Evolutionary conservation across 1,140 invertebrate species (phyloP), one percentile per base, ranked within the genome.

Genomic region (Orchesella cincta): DNA sequence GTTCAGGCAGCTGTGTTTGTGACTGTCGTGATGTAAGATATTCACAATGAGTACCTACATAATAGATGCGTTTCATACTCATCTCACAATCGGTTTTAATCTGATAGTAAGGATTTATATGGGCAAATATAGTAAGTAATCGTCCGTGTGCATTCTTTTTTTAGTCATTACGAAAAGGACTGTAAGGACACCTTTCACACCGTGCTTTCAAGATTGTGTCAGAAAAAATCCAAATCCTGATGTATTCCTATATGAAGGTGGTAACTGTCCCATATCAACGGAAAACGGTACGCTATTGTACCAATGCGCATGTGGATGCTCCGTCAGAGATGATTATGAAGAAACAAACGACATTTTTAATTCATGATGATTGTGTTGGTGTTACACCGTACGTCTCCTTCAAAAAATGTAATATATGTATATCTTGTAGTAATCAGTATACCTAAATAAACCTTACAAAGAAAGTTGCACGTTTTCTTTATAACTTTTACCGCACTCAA

Each of bases 11-110:
- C 62, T 81, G 80, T 51, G 35, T 81, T 28, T 81, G 80, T 70
- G 80, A 81, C 75, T 81, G 80, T 67, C 73, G 80, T 51, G 80
- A 81, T 72, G 80, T 81, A 81, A 76, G 71, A n/a, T 14, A 14
- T 16, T 23, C 31, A 31, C 12, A 5, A 64, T 46, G 8, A 46
- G 8, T 46, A 20, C 39, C 8, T 31, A 46, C 20, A 46, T 12
- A 12, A 12, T 64, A 46, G 20, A 46, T 46, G 39, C 20, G 39
- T 46, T 46, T 12, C 20, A 46, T 46, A 46, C 12, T 5, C 57
- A 23, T 26, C 23, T 12, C 57, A 64, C 57, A 64, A 2, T 23
- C 31, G 23, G 34, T 23, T 12, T 46, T 46, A 46, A 12, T 46
- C 8, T 20, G 39, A 46, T 46, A 46, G 20, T 46, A 46, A 46